Percentiles rank a stretch among this genome's conserved stretches.
Evolutionary conservation across 1,140 invertebrate genomes (phyloP).

Genomic region (Wiebesia pumilae): DNA sequence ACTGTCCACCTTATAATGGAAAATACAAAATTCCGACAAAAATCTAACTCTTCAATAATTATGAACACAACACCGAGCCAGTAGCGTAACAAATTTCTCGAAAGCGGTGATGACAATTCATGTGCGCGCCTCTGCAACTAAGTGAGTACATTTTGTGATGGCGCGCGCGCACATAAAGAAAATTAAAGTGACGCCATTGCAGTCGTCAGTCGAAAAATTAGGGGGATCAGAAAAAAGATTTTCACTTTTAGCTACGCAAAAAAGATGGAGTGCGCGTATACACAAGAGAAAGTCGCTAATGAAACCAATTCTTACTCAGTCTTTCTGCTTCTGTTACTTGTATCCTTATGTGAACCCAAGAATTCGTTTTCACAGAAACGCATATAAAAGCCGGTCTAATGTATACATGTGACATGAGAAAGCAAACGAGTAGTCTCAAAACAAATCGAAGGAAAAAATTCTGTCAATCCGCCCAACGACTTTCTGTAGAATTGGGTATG

Average conservation of each 20-base stretch:
- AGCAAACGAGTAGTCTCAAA: not conserved
- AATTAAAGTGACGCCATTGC: constrained; percentile 24
- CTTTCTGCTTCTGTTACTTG: not conserved
- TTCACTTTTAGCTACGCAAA: constrained; percentile 31
- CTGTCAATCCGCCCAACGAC: not conserved
- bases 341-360: not conserved
- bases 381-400: not conserved
- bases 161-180: not conserved
- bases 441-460: not conserved
- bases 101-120: not conserved
- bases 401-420: not conserved
- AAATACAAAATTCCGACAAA: not conserved
- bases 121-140: constrained; percentile 7
- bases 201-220: not conserved
- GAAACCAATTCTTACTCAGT: not conserved
- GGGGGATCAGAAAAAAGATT: not conserved
- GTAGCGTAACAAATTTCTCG: not conserved
- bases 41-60: not conserved
- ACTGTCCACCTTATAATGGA: not conserved
- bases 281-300: constrained; percentile 3
- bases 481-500: not conserved
- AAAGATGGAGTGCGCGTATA: not conserved
- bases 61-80: no score
- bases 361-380: not conserved
- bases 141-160: not conserved